Percentiles rank a stretch among this genome's conserved stretches.
These are phyloP conservation scores for Apostichopus leukothele DNA, from an alignment of 53 echinoderm and acorn worm species.

Conservation along the genomic window DNA sequence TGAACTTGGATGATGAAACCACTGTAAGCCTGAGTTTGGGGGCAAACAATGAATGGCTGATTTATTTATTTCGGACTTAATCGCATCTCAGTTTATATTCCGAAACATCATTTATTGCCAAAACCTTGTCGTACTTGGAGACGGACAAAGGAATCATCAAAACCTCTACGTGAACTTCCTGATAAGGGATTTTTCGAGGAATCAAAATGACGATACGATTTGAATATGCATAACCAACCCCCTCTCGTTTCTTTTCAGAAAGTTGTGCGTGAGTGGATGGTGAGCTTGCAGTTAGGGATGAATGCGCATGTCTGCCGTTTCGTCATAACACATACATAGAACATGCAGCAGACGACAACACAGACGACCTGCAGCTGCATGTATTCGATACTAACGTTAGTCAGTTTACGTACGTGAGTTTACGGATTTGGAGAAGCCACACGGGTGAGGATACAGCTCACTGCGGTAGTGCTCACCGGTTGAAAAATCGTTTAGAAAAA, in stretches of 20 bases:
- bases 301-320: constrained; percentile 18
- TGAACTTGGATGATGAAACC: no score
- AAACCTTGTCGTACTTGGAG: neutral
- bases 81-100: no score
- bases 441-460: constrained; percentile 21
- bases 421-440: neutral
- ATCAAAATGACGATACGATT: constrained; percentile 17
- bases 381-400: neutral
- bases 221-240: constrained; percentile 42
- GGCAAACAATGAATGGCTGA: no score
- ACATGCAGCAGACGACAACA: constrained; percentile 44
- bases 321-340: neutral
- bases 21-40: no score
- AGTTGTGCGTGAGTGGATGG: constrained; percentile 28
- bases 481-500: neutral
- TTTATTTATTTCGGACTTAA: no score
- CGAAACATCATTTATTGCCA: no score
- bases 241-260: constrained; percentile 32
- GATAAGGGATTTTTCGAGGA: constrained; percentile 18
- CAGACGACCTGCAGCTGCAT: neutral
- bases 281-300: constrained; percentile 5
- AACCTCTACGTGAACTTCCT: constrained; percentile 40
- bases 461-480: neutral
- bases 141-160: constrained; percentile 12
- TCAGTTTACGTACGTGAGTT: neutral